These are phyloP conservation scores for Formica aserva DNA, from an alignment of 2,888 invertebrate species.

Conservation along the genomic window DNA sequence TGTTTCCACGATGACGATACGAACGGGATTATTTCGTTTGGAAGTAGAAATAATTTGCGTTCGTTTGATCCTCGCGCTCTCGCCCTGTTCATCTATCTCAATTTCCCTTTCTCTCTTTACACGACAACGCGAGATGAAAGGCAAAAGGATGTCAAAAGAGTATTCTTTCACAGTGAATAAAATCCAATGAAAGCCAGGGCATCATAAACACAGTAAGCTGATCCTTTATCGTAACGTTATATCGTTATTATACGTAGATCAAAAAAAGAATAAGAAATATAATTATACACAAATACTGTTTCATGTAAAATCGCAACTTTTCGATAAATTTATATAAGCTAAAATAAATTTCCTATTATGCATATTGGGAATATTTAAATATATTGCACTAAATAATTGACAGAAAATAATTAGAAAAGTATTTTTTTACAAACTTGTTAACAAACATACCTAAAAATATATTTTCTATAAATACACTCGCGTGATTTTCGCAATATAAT, in stretches of 20 bases:
- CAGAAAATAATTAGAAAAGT: not conserved
- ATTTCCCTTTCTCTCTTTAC: conserved; percentile 50
- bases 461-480: not conserved
- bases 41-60: conserved; percentile 68
- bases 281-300: conserved; percentile 4
- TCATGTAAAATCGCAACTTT: not conserved
- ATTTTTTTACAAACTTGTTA: not conserved
- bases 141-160: conserved; percentile 43
- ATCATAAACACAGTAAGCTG: conserved; percentile 43
- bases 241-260: conserved; percentile 3
- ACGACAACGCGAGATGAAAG: conserved; percentile 54
- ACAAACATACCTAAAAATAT: not conserved
- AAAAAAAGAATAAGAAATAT: conserved; percentile 11
- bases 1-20: conserved; percentile 53
- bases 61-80: conserved; percentile 68
- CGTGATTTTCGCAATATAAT: not conserved
- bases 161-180: conserved; percentile 50
- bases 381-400: not conserved
- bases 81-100: conserved; percentile 25
- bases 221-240: conserved; percentile 36
- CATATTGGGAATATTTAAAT: not conserved
- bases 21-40: conserved; percentile 54
- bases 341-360: not conserved
- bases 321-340: conserved; percentile 1
- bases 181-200: conserved; percentile 36